These are phyloP conservation scores for Spodoptera littoralis DNA, from an alignment of 2,888 invertebrate genomes.

Conservation along the genomic window DNA sequence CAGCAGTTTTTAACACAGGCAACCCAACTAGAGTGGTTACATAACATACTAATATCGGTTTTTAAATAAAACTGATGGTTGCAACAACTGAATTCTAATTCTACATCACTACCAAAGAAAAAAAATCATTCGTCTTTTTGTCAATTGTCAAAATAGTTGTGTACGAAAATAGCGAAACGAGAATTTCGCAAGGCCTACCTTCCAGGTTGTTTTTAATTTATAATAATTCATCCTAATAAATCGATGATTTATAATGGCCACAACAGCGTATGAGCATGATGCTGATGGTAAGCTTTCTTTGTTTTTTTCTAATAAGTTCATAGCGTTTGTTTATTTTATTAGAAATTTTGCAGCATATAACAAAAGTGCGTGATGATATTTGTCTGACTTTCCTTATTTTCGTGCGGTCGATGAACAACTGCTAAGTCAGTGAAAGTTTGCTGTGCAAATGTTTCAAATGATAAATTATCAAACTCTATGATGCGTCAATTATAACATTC, in stretches of 20 bases:
- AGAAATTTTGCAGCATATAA: constrained; percentile 43
- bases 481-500: constrained; percentile 47
- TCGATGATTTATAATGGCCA: constrained; percentile 75
- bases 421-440: constrained; percentile 52
- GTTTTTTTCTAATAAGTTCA: constrained; percentile 13
- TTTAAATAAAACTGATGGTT: background rate
- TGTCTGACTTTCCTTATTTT: constrained; percentile 56
- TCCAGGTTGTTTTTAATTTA: constrained; percentile 42
- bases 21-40: constrained; percentile 14
- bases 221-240: constrained; percentile 33
- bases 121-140: constrained; percentile 38
- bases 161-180: constrained; percentile 68
- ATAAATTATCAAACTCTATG: constrained; percentile 33
- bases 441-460: constrained; percentile 40
- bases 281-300: constrained; percentile 76
- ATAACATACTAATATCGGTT: constrained; percentile 28
- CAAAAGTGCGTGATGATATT: constrained; percentile 52
- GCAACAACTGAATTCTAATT: too few relatives aligned
- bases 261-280: constrained; percentile 81
- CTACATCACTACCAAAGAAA: constrained; percentile 5
- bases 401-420: constrained; percentile 36
- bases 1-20: too few relatives aligned
- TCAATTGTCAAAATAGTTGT: constrained; percentile 64
- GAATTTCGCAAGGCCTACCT: constrained; percentile 51
- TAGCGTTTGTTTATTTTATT: constrained; percentile 32